These are phyloP conservation scores for Proteles cristata DNA, from an alignment of 2,113 vertebrate genomes.

Conservation along the genomic window DNA sequence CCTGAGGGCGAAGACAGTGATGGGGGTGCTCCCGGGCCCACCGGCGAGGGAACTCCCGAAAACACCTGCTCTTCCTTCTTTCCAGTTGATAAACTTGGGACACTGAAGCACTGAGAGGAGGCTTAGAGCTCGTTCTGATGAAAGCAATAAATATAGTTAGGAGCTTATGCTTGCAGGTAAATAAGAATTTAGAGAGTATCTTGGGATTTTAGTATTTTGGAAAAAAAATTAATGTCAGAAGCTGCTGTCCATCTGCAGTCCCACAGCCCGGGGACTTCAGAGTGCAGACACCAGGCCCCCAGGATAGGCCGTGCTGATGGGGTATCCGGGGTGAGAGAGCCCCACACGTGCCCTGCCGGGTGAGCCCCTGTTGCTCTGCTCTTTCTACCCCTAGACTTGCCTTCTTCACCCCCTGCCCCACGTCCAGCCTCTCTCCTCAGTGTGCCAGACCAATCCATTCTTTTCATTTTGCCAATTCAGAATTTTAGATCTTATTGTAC, in stretches of 20 bases:
- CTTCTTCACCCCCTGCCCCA: background rate
- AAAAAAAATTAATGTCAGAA: background rate
- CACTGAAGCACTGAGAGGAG: background rate
- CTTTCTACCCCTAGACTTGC: no score
- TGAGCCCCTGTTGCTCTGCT: background rate
- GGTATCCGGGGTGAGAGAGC: background rate
- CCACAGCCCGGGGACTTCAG: background rate
- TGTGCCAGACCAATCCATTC: background rate
- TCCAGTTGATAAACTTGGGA: background rate
- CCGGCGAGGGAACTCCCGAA: background rate
- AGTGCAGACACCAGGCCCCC: rapidly evolving
- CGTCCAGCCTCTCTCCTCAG: background rate
- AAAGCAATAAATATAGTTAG: slow-evolving; percentile 29
- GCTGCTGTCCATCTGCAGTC: background rate
- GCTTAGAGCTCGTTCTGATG: background rate
- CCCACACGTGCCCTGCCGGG: rapidly evolving
- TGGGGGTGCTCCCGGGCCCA: background rate
- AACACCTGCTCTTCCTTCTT: background rate
- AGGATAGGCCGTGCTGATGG: rapidly evolving
- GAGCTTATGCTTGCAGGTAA: background rate
- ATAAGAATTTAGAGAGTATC: background rate
- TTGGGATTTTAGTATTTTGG: background rate
- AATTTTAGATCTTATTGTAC: background rate
- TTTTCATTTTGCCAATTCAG: background rate
- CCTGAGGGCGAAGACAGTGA: background rate